These are phyloP conservation scores for Eurypyga helias DNA, from an alignment of 2,113 vertebrate species.

Conservation along the genomic window DNA sequence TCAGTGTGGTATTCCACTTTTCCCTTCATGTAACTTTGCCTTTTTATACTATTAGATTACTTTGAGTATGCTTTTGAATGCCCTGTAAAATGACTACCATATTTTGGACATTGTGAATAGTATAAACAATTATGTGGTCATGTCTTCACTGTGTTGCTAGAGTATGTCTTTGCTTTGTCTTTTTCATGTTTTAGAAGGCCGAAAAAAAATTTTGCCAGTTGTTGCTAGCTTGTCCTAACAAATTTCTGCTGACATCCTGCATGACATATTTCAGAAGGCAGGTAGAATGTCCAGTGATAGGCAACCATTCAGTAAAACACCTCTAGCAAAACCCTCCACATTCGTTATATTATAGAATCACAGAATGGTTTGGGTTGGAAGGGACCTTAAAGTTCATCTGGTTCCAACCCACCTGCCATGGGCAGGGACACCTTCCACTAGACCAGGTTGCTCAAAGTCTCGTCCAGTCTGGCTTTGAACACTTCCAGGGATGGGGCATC, in stretches of 20 bases:
- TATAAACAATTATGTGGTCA: neutral
- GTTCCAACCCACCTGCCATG: too few relatives aligned
- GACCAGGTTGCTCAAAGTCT: too few relatives aligned
- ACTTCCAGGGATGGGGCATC: too few relatives aligned
- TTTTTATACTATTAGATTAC: neutral
- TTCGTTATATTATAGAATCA: neutral
- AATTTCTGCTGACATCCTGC: neutral
- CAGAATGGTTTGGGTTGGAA: too few relatives aligned
- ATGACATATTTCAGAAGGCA: neutral
- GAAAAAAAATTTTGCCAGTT: neutral
- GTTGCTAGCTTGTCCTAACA: neutral
- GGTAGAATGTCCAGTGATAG: neutral
- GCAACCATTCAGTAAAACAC: neutral
- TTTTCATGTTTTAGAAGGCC: neutral
- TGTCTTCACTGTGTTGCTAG: neutral
- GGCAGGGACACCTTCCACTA: too few relatives aligned
- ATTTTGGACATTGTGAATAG: neutral
- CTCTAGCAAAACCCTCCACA: neutral
- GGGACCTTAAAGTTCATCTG: too few relatives aligned
- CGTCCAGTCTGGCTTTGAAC: too few relatives aligned
- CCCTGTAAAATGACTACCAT: neutral
- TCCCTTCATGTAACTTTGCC: neutral
- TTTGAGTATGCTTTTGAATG: neutral
- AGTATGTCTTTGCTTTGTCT: neutral
- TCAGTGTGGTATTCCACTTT: neutral